These are phyloP conservation scores for Drosophila ercepeae DNA, from an alignment of 1,140 invertebrate genomes.

Conservation along the genomic window DNA sequence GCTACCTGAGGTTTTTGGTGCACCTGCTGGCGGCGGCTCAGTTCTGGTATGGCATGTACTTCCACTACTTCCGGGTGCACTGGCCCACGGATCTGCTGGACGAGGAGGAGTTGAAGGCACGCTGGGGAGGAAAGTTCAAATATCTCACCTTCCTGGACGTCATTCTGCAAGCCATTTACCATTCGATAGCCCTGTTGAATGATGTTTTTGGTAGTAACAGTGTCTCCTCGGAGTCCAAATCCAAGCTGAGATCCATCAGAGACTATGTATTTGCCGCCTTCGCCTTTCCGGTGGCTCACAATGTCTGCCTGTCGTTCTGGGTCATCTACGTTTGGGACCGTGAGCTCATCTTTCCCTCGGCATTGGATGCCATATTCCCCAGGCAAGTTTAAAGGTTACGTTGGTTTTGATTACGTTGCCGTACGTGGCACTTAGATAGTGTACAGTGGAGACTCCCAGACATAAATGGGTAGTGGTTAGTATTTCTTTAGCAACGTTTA, in stretches of 20 bases:
- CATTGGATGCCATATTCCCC: conserved; percentile 68
- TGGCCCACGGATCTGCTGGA: conserved; percentile 52
- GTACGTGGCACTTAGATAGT: conserved; percentile 7
- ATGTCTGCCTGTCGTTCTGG: conserved; percentile 73
- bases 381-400: conserved; percentile 35
- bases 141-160: conserved; percentile 74
- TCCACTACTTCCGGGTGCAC: conserved; percentile 61
- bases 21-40: conserved; percentile 64
- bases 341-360: conserved; percentile 73
- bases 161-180: conserved; percentile 70
- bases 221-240: conserved; percentile 32
- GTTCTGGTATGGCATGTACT: conserved; percentile 71
- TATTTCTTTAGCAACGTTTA: no score
- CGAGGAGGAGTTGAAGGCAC: conserved; percentile 61
- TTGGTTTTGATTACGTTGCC: not conserved
- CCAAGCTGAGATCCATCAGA: conserved; percentile 38
- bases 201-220: conserved; percentile 62
- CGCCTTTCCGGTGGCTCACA: conserved; percentile 73
- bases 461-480: no score
- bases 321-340: conserved; percentile 71
- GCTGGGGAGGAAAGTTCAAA: conserved; percentile 79
- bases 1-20: conserved; percentile 63
- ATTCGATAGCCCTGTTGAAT: conserved; percentile 62
- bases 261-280: conserved; percentile 73
- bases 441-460: not conserved